phyloP scores from a whole-genome alignment of 2,888 invertebrate genomes.

The Cheilosia vernalis region DNA sequence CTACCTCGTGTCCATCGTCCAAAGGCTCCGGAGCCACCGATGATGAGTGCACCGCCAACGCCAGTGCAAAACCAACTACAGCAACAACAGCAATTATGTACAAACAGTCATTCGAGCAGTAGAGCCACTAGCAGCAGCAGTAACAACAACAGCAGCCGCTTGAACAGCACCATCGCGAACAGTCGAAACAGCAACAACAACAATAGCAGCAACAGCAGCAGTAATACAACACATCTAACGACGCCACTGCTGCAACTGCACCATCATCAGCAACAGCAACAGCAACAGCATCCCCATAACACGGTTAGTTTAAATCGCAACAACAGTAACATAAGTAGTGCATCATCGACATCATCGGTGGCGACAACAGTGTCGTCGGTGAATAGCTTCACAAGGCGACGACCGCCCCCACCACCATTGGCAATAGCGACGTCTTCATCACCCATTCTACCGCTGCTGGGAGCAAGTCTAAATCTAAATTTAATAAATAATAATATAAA shows the following conservation, averaged over 20 bases:
- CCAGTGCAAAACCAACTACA: slow-evolving; percentile 74
- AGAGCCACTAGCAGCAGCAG: slow-evolving; percentile 50
- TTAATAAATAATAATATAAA: slow-evolving; percentile 75
- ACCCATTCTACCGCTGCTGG: slow-evolving; percentile 78
- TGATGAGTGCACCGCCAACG: slow-evolving; percentile 83
- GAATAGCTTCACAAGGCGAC: slow-evolving; percentile 82
- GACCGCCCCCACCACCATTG: slow-evolving; percentile 79
- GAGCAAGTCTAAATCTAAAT: slow-evolving; percentile 78
- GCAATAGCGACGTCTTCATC: slow-evolving; percentile 78
- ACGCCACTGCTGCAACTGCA: slow-evolving; percentile 65
- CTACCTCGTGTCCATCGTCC: slow-evolving; percentile 88
- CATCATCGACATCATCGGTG: slow-evolving; percentile 79
- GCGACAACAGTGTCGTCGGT: slow-evolving; percentile 79
- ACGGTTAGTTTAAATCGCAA: slow-evolving; percentile 79
- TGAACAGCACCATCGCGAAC: slow-evolving; percentile 46
- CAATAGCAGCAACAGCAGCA: slow-evolving; percentile 74
- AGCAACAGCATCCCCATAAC: slow-evolving; percentile 67
- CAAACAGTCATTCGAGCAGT: slow-evolving; percentile 65
- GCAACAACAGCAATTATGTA: slow-evolving; percentile 63
- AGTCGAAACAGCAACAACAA: slow-evolving; percentile 72
- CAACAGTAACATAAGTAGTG: slow-evolving; percentile 80
- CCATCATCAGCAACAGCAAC: slow-evolving; percentile 76
- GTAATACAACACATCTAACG: slow-evolving; percentile 49
- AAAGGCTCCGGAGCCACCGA: slow-evolving; percentile 85
- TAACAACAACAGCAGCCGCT: slow-evolving; percentile 44